Evolutionary conservation across 2,797 vertebrate species (phyloP), one percentile per base, ranked within the genome.

Genomic region (Leptodactylus fallax): DNA sequence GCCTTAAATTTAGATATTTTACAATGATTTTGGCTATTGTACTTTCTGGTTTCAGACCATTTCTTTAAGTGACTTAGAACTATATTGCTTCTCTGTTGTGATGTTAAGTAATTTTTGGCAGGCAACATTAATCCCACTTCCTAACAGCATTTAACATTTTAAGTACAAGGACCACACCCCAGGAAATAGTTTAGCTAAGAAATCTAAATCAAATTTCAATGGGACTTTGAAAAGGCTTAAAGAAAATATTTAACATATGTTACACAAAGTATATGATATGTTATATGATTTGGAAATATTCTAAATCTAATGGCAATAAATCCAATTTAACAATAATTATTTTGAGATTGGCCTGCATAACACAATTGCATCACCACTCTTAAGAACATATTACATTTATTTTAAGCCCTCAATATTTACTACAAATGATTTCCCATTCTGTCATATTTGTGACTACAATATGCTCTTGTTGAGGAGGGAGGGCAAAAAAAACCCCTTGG

Each of bases 211-310:
- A 19, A 12, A 17, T 72, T 79, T 58, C 77, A 80, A 11, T 79
- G 36, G 85, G 61, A 86, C 56, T 86, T 69, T 49, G 55, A 51
- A 72, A 84, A 61, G 71, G 56, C 56, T 49, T 77, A 85, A 8
- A 61, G 71, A 77, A 85, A 85, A 85, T 85, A 74, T 77, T 63
- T 76, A 85, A 47, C 69, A 85, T 63, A 77, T 85, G 83, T 84
- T 76, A 25, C 19, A 47, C n/a, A 83, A 60, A 17, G 74, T 17
- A 74, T 45, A 58, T 58, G 25, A 49, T 45, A 72, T 72, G 55
- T n/a, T 58, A 72, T 74, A 25, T 45, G 19, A 72, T 14, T 72
- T 21, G 3, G 55, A 72, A 71, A n/a, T 27, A 12, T 36, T 27
- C 53, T 83, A 83, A 56, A 56, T 71, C 11, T 21, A 83, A 71